These are phyloP conservation scores for Orchesella flavescens DNA, from an alignment of 2,888 invertebrate species.

Conservation along the genomic window DNA sequence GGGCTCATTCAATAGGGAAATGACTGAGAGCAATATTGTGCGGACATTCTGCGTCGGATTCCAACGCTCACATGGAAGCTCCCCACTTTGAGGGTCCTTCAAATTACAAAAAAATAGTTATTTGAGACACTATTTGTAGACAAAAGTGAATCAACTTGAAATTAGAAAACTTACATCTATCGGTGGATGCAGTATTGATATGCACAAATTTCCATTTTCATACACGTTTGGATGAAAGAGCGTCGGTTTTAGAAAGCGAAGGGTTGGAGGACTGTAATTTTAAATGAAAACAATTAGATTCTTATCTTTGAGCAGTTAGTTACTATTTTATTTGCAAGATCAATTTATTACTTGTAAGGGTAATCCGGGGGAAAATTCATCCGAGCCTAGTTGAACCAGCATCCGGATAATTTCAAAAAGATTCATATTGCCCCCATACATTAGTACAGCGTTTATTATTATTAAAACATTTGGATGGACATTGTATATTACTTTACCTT, in stretches of 20 bases:
- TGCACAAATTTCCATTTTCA: conserved; percentile 99
- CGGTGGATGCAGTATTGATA: conserved; percentile 99
- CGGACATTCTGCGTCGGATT: conserved; percentile 99
- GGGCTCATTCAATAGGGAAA: conserved; percentile 99
- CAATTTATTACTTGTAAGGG: conserved; percentile 88
- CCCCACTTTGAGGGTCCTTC: conserved; percentile 99
- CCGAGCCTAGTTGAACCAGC: conserved; percentile 84
- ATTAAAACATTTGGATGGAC: background rate
- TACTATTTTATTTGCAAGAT: too few species aligned
- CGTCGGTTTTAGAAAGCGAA: conserved; percentile 89
- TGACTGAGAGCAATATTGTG: conserved; percentile 97
- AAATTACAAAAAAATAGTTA: conserved; percentile 75
- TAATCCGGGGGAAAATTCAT: conserved; percentile 99
- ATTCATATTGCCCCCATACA: background rate
- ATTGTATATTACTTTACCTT: conserved; percentile 80
- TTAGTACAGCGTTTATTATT: background rate
- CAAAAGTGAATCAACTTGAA: too few species aligned
- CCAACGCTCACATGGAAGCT: conserved; percentile 99
- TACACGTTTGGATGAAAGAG: conserved; percentile 99
- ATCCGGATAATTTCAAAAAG: background rate
- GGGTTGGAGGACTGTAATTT: conserved; percentile 84
- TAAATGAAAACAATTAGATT: too few species aligned
- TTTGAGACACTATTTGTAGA: too few species aligned
- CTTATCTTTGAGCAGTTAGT: too few species aligned
- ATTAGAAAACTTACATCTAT: conserved; percentile 75